phyloP scores from a whole-genome alignment of 1,140 invertebrate species.

The Ips typographus region DNA sequence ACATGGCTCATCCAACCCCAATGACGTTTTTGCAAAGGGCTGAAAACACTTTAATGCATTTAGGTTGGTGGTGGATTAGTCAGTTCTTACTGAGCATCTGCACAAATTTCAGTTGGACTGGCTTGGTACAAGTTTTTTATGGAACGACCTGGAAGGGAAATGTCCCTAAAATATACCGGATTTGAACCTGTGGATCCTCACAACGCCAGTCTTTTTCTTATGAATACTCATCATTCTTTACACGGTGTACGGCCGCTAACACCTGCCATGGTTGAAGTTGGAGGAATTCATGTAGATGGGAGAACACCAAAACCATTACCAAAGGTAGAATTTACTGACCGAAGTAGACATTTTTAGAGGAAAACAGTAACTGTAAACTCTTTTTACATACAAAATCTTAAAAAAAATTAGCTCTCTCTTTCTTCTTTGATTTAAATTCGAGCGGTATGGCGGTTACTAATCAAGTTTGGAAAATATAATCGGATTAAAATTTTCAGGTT shows the following conservation, averaged over 20 bases:
- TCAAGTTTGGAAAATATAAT: background rate
- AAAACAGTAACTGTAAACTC: background rate
- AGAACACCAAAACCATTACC: constrained; percentile 56
- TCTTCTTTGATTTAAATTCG: too few species aligned
- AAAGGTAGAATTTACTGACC: constrained; percentile 52
- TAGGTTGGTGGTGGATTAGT: constrained; percentile 2
- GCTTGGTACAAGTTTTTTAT: constrained; percentile 26
- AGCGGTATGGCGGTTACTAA: too few species aligned
- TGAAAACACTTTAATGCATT: constrained; percentile 42
- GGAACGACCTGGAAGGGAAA: constrained; percentile 26
- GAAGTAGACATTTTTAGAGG: background rate
- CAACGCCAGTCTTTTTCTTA: constrained; percentile 57
- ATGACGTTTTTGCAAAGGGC: constrained; percentile 62
- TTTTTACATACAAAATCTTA: background rate
- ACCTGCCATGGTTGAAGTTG: constrained; percentile 59
- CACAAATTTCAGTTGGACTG: constrained; percentile 9
- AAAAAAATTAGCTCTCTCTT: too few species aligned
- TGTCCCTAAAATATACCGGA: constrained; percentile 51
- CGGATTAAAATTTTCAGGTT: constrained; percentile 21
- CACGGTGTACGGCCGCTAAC: constrained; percentile 54
- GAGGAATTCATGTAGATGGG: constrained; percentile 55
- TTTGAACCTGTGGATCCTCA: constrained; percentile 40
- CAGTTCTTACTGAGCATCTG: background rate
- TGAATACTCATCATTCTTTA: constrained; percentile 60
- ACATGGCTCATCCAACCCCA: constrained; percentile 51